These are phyloP conservation scores for Hoplodrina blanda DNA, from an alignment of 2,888 invertebrate species.

Conservation along the genomic window DNA sequence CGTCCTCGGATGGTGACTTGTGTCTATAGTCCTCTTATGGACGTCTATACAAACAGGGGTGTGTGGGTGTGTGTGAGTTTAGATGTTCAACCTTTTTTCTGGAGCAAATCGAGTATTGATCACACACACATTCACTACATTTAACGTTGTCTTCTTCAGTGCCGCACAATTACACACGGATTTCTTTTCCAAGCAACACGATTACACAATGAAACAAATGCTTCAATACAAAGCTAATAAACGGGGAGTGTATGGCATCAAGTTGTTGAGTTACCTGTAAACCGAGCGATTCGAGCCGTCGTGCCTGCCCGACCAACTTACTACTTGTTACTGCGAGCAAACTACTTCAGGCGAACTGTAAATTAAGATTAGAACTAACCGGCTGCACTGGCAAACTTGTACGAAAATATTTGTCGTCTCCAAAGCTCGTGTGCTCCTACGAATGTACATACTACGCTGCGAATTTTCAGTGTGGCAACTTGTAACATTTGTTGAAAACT, in stretches of 20 bases:
- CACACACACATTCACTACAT: too few relatives aligned
- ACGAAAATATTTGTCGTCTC: constrained; percentile 79
- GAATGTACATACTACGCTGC: constrained; percentile 50
- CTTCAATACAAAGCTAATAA: constrained; percentile 66
- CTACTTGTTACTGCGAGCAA: constrained; percentile 69
- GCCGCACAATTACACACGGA: neutral
- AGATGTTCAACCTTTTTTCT: too few relatives aligned
- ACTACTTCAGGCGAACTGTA: constrained; percentile 75
- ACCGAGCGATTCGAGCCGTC: constrained; percentile 44
- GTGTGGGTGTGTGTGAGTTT: too few relatives aligned
- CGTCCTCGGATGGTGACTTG: too few relatives aligned
- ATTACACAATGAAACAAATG: constrained; percentile 43
- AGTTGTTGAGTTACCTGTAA: constrained; percentile 65
- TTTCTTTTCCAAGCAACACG: constrained; percentile 1
- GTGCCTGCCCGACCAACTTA: constrained; percentile 63
- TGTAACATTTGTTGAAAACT: constrained; percentile 59
- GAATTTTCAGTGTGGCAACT: constrained; percentile 55
- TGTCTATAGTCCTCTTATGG: too few relatives aligned
- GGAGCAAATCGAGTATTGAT: too few relatives aligned
- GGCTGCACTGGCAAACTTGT: constrained; percentile 71
- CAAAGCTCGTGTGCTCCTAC: constrained; percentile 57
- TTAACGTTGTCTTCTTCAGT: too few relatives aligned
- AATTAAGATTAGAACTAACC: constrained; percentile 82
- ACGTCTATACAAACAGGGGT: too few relatives aligned
- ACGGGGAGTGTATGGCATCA: constrained; percentile 65